phyloP scores from a whole-genome alignment of 2,888 invertebrate genomes.

The Archips crataeganus region DNA sequence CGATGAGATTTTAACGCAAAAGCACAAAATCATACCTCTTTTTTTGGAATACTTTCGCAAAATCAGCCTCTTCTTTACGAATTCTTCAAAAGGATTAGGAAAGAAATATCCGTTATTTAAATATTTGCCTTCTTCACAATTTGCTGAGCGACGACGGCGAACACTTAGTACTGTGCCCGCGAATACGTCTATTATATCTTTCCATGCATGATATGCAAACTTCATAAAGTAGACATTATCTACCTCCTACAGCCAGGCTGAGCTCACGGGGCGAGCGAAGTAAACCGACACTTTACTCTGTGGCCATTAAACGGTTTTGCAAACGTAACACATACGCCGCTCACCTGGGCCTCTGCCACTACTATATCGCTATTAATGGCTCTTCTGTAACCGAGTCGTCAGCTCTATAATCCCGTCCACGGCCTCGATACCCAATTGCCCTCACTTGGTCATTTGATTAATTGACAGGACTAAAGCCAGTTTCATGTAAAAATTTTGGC shows the following conservation, averaged over 20 bases:
- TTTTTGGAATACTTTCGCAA: not conserved
- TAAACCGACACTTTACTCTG: conserved; percentile 40
- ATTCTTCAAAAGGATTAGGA: not conserved
- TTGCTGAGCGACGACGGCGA: not conserved
- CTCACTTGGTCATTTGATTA: conserved; percentile 32
- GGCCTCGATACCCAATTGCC: conserved; percentile 37
- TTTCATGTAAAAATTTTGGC: conserved; percentile 49
- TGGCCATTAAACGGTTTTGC: conserved; percentile 39
- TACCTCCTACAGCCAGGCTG: conserved; percentile 20
- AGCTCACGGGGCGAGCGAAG: conserved; percentile 12
- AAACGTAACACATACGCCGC: conserved; percentile 26
- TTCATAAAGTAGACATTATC: conserved; percentile 33
- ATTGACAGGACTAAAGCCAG: conserved; percentile 42
- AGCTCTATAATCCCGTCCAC: conserved; percentile 47
- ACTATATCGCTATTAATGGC: conserved; percentile 47
- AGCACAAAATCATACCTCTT: not conserved
- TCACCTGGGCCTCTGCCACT: conserved; percentile 30
- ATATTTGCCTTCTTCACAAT: not conserved
- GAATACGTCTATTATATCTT: conserved; percentile 10
- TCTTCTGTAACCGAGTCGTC: conserved; percentile 47
- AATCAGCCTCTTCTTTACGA: not conserved
- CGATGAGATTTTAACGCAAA: not conserved
- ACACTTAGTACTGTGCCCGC: not conserved
- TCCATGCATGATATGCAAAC: conserved; percentile 7
- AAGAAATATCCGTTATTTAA: conserved; percentile 1